Base-by-base conservation (phyloP, 2,797 vertebrate genomes). In the Gobio occitaniae region DNA sequence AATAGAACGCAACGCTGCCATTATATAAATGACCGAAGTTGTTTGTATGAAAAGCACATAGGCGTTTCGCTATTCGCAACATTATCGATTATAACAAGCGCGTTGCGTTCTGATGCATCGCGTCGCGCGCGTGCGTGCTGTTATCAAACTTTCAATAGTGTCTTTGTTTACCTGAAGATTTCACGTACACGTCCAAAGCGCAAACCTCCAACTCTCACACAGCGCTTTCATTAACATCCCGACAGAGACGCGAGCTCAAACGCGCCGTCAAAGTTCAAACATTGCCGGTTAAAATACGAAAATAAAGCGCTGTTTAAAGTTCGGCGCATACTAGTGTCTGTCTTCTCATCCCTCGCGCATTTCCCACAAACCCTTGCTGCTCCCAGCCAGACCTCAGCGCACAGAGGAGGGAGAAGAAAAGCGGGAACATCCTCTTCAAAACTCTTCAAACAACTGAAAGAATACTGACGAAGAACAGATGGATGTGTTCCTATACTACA, bases 111-210 rank as follows among this genome's bases (percentile, higher is more conserved):
- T 72, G 70, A 17, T 29, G 68, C 21, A 5, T 69, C 61, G 83
- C 32, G 52, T 41, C 80, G 74, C 59, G 7, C 61, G 41, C 68
- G 76, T 83, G 25, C 72, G 76, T 83, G 25, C 72, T 32, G 25
- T 38, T 65, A 63, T 36, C 44, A 47, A 65, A 77, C 47, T 84
- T 65, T 70, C 50, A 81, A 15, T 12, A 68, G 59, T 44, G 78
- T 81, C 78, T 72, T 82, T 82, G 80, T 82, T 82, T 81, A 81
- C 78, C 61, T 81, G 84, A 44, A 70, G 36, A 86, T 44, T n/a
- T 68, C 70, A 75, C 78, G 36, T 50, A 48, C 16, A 29, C 36
- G 50, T 82, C 80, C 80, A 47, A 38, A 54, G 6, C n/a, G 15
- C 38, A 82, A 48, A 32, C 38, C 25, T 44, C 38, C 41, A 6